Base-by-base conservation (phyloP, 1,140 invertebrate species). In the Drosophila nannoptera region DNA sequence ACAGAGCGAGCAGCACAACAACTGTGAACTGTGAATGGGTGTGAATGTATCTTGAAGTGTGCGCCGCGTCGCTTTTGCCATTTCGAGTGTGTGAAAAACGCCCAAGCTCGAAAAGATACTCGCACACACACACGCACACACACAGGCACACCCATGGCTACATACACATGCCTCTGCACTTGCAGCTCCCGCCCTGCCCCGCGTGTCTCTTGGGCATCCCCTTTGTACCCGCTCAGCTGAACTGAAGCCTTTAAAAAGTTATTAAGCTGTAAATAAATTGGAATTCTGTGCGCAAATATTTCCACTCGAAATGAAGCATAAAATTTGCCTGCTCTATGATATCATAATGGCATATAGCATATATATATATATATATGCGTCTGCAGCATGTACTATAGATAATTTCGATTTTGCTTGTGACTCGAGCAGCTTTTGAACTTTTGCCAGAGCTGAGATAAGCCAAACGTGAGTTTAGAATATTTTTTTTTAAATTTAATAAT, bases 31-130 rank as follows among this genome's bases (percentile, higher is more conserved):
- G 46, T 69, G 54, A 59, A 69, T 73, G 59, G 50, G 58, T 81
- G 74, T 77, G 74, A 82, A 81, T 82, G 73, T 82, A 81, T 81
- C 77, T 77, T 81, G 6, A 60, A 82, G 77, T 82, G 65, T 77
- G 77, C 52, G 46, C 50, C 38, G 36, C 31, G 50, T 33, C 32
- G 60, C 14, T 33, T 54, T 54, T 56, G 46, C 48, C 67, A 63
- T 64, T 48, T 67, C 68, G 31, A 73, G 70, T 83, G 78, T 82
- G 78, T 77, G 78, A 82, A 82, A 82, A 78, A 82, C 78, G 63
- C 78, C 78, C 59, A 77, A 81, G 78, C 78, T 71, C 73, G 40
- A 12, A 49, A 60, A 11, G 72, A 22, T 22, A 22, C 22, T 22
- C n/a, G n/a, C n/a, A 22, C 22, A 38, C 4, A 38, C 3, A 8